These are phyloP conservation scores for Noctuana brunneofusca DNA, from an alignment of 2,888 invertebrate species.

Conservation along the genomic window DNA sequence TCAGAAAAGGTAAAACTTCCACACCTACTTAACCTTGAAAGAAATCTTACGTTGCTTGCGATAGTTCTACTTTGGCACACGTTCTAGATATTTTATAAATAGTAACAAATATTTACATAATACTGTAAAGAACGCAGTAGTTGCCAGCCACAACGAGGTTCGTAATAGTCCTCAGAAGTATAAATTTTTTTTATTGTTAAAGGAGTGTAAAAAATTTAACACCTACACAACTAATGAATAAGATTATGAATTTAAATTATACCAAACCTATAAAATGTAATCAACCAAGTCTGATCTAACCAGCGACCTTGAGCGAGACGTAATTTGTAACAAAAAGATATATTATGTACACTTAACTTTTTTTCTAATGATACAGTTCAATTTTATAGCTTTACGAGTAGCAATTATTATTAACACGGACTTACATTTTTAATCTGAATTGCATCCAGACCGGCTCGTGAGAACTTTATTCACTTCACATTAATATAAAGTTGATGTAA, in stretches of 20 bases:
- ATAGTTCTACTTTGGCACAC: too few relatives aligned
- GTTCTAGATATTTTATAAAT: too few relatives aligned
- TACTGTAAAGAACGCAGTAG: neutral
- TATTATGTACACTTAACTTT: neutral
- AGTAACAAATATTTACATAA: too few relatives aligned
- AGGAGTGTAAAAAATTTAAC: neutral
- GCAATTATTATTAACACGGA: constrained; percentile 6
- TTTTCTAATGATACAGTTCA: constrained; percentile 5
- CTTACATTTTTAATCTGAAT: constrained; percentile 13
- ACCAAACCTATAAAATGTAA: neutral
- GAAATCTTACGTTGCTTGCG: too few relatives aligned
- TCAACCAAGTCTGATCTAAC: constrained; percentile 3
- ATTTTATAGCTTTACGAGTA: constrained; percentile 8
- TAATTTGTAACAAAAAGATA: constrained; percentile 10
- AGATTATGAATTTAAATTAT: constrained; percentile 4
- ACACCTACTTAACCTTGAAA: too few relatives aligned
- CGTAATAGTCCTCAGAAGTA: too few relatives aligned
- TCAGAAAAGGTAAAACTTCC: too few relatives aligned
- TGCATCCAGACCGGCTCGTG: constrained; percentile 16
- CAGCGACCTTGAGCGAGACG: constrained; percentile 12
- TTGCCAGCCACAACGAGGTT: neutral
- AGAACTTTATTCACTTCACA: constrained; percentile 19
- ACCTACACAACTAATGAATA: neutral
- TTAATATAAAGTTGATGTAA: constrained; percentile 20
- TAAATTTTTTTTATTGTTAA: neutral